Conservation (phyloP, 2,113 vertebrate species). For the Melanerpes aurifrons region DNA sequence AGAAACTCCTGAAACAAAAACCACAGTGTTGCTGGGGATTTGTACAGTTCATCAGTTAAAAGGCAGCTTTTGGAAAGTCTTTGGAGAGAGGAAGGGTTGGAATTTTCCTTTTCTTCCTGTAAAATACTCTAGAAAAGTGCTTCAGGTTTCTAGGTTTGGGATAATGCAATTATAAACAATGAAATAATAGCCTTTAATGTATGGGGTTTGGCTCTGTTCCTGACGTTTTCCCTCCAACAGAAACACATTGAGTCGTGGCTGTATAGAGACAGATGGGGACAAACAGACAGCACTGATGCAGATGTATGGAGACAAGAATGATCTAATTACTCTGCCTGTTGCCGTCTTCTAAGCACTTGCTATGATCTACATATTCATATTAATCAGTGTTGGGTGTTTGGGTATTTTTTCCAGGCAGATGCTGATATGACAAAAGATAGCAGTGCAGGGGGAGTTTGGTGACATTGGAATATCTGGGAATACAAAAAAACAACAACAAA, state of each 20-base stretch:
- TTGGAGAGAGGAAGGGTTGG: neutral
- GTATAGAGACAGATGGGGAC: conserved; percentile 59
- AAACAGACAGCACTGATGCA: conserved; percentile 38
- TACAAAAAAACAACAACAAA: neutral
- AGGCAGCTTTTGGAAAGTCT: conserved; percentile 69
- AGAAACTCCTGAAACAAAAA: conserved; percentile 79
- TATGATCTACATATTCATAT: neutral
- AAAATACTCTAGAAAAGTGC: conserved; percentile 33
- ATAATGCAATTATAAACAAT: conserved; percentile 3
- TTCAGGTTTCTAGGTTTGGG: conserved; percentile 37
- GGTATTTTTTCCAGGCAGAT: neutral
- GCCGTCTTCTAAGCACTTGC: conserved; percentile 12
- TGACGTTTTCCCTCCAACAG: conserved; percentile 24
- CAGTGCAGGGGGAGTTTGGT: neutral
- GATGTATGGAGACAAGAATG: conserved; percentile 63
- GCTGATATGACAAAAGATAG: neutral
- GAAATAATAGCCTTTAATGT: conserved; percentile 42
- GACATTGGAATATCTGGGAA: neutral
- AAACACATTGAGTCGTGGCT: conserved; percentile 69
- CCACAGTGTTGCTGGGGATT: conserved; percentile 74
- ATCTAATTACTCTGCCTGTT: conserved; percentile 52
- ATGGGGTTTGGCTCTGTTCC: conserved; percentile 40
- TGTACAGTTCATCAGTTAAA: conserved; percentile 74
- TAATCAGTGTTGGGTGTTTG: neutral
- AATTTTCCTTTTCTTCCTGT: conserved; percentile 47